Evolutionary conservation across 2,888 invertebrate species (phyloP).

Genomic region (Anthophora plumipes): DNA sequence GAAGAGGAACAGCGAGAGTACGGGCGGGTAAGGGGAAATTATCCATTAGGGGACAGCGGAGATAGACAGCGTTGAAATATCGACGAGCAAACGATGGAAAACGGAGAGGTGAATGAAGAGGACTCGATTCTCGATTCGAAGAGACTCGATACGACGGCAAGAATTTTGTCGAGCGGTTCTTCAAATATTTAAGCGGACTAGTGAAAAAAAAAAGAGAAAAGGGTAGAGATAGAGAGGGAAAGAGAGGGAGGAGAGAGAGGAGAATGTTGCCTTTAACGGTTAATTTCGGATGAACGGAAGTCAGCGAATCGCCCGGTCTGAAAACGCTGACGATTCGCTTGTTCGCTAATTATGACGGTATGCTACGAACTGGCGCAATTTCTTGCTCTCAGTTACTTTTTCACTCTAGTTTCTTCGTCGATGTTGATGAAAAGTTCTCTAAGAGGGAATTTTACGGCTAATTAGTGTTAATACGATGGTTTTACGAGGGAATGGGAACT

Average conservation of each 20-base stretch:
- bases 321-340: conserved; percentile 47
- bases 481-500: too few species aligned
- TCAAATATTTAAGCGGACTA: conserved; percentile 56
- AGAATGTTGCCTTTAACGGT: conserved; percentile 42
- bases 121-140: conserved; percentile 36
- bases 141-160: conserved; percentile 23
- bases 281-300: conserved; percentile 45
- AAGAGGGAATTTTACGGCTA: too few species aligned
- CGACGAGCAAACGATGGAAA: conserved; percentile 37
- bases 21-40: conserved; percentile 38
- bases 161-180: conserved; percentile 46
- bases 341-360: conserved; percentile 41
- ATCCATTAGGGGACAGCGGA: conserved; percentile 30
- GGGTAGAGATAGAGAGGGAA: conserved; percentile 10
- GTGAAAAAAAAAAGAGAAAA: neutral
- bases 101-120: neutral
- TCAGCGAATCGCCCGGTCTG: conserved; percentile 40
- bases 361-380: conserved; percentile 9
- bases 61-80: conserved; percentile 38
- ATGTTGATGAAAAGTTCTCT: neutral
- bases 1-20: neutral
- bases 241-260: conserved; percentile 12
- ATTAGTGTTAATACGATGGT: too few species aligned
- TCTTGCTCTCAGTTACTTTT: neutral
- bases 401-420: neutral